Evolutionary conservation across 2,797 vertebrate species (phyloP).

Genomic region (Uromys caudimaculatus): DNA sequence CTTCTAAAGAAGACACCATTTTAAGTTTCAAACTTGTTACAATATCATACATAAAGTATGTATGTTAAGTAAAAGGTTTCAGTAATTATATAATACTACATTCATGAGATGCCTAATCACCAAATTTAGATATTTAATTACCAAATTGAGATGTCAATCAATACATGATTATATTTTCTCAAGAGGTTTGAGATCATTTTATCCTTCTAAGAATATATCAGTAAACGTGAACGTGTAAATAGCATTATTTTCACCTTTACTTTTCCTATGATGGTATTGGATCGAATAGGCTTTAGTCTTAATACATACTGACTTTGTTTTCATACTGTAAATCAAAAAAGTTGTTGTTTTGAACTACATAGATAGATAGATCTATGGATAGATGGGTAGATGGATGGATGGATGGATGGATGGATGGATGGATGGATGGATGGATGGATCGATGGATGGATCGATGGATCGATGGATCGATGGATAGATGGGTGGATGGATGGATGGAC

Average conservation of each 20-base stretch:
- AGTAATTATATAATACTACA: slow-evolving; percentile 15
- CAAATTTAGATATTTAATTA: slow-evolving; percentile 10
- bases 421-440: neutral
- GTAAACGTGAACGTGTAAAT: neutral
- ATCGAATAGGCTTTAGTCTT: neutral
- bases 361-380: neutral
- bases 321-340: neutral
- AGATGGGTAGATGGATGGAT: neutral
- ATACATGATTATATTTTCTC: slow-evolving; percentile 36
- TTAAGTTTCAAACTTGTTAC: neutral
- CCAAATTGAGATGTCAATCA: neutral
- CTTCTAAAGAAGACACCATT: slow-evolving; percentile 22
- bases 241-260: neutral
- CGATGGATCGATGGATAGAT: neutral
- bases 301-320: neutral
- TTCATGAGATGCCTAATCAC: neutral
- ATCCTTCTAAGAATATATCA: neutral
- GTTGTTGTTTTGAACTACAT: neutral
- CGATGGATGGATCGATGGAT: neutral
- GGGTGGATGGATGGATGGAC: neutral
- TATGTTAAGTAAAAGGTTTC: neutral
- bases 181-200: slow-evolving; percentile 40
- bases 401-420: neutral
- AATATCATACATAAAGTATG: neutral
- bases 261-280: neutral